phyloP scores from a whole-genome alignment of 2,888 invertebrate genomes.

The Tridacna gigas region DNA sequence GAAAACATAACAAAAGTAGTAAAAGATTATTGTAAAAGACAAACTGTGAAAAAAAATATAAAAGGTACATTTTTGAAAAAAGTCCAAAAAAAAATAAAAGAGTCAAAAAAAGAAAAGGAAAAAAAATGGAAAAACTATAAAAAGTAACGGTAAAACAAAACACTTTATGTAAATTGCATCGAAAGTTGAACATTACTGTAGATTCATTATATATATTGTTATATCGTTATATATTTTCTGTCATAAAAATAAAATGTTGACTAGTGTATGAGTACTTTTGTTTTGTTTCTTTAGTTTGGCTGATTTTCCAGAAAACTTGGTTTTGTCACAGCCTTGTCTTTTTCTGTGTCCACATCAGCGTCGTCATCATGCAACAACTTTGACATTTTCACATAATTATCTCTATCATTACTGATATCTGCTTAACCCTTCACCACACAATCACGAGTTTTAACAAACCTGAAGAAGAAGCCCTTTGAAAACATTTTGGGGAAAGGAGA shows the following conservation, averaged over 20 bases:
- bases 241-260: conserved; percentile 23
- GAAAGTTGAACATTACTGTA: conserved; percentile 24
- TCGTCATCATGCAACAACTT: background rate
- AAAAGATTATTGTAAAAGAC: too few species aligned
- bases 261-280: conserved; percentile 5
- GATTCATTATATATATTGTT: conserved; percentile 25
- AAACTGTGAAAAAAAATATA: conserved; percentile 2
- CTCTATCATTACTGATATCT: background rate
- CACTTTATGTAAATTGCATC: conserved; percentile 11
- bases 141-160: background rate
- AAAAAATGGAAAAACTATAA: background rate
- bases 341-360: background rate
- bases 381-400: background rate
- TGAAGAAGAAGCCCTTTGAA: too few species aligned
- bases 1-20: background rate
- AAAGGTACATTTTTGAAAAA: conserved; percentile 17
- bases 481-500: too few species aligned
- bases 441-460: too few species aligned
- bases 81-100: background rate
- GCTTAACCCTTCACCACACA: background rate
- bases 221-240: conserved; percentile 21
- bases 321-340: background rate
- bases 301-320: background rate
- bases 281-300: background rate
- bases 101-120: background rate